A percentile compares a stretch with the other conserved stretches of the same genome.
phyloP scores from a whole-genome alignment of 2,888 invertebrate genomes.

The Ethmia dodecea region DNA sequence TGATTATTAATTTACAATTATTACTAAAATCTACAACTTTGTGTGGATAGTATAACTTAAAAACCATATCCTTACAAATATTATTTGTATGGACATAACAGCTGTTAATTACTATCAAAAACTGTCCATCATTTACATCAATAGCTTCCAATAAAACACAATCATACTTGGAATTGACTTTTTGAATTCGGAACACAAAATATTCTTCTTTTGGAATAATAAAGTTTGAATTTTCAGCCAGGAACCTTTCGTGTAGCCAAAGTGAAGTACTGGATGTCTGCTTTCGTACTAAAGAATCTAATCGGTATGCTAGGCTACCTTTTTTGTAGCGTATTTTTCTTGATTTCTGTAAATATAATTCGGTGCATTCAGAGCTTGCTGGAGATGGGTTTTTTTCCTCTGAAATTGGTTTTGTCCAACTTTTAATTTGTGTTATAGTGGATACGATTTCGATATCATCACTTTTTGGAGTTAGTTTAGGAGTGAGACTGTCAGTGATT shows the following conservation, averaged over 20 bases:
- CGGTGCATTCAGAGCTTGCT: slow-evolving; percentile 17
- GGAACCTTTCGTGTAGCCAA: slow-evolving; percentile 75
- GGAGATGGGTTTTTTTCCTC: slow-evolving; percentile 13
- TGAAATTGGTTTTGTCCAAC: slow-evolving; percentile 19
- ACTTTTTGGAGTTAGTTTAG: slow-evolving; percentile 35
- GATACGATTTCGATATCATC: slow-evolving; percentile 48
- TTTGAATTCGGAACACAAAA: slow-evolving; percentile 40
- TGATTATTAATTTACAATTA: slow-evolving; percentile 42
- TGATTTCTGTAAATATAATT: slow-evolving; percentile 20
- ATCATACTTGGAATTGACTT: slow-evolving; percentile 45
- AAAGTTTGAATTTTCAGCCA: slow-evolving; percentile 61
- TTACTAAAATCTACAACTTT: slow-evolving; percentile 30
- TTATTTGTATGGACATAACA: slow-evolving; percentile 32
- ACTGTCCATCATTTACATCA: slow-evolving; percentile 34
- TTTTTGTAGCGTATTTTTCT: slow-evolving; percentile 62
- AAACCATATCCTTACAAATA: slow-evolving; percentile 30
- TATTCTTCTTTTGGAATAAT: slow-evolving; percentile 50
- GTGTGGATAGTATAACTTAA: slow-evolving; percentile 57
- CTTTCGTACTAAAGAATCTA: slow-evolving; percentile 60
- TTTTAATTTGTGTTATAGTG: slow-evolving; percentile 30
- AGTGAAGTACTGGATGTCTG: slow-evolving; percentile 60
- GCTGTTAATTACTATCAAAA: slow-evolving; percentile 46
- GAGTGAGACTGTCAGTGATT: slow-evolving; percentile 48
- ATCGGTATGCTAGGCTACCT: slow-evolving; percentile 58
- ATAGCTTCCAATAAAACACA: slow-evolving; percentile 41